Conservation (phyloP, 1,140 invertebrate genomes). For the Triops cancriformis region DNA sequence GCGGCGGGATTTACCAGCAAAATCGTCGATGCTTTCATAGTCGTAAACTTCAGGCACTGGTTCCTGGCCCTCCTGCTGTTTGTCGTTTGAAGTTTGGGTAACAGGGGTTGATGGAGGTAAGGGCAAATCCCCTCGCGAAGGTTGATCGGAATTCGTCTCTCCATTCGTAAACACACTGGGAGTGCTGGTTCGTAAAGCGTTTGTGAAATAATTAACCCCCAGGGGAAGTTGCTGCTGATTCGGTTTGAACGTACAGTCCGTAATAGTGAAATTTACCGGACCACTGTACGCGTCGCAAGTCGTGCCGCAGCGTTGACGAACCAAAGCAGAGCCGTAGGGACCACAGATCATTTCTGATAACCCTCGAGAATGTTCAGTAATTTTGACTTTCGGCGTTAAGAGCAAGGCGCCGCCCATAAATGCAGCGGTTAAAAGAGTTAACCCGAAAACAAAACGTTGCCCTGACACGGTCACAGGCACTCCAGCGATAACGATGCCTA, state of each 20-base stretch:
- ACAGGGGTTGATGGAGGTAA: neutral
- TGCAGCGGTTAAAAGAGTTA: neutral
- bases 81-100: neutral
- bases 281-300: neutral
- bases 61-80: neutral
- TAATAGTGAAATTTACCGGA: neutral
- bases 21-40: neutral
- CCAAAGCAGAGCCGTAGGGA: neutral
- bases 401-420: neutral
- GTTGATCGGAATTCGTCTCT: neutral
- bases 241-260: neutral
- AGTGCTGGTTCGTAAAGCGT: neutral
- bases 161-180: neutral
- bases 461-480: neutral
- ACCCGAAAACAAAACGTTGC: neutral
- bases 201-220: neutral
- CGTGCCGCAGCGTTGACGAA: neutral
- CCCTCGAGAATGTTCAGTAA: neutral
- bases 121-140: neutral
- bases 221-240: neutral
- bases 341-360: neutral
- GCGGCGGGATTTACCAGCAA: neutral
- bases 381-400: neutral
- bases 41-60: neutral
- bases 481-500: neutral